Evolutionary conservation across 2,888 invertebrate genomes (phyloP), one percentile per base, ranked within the genome.

Genomic region (Tridacna gigas): DNA sequence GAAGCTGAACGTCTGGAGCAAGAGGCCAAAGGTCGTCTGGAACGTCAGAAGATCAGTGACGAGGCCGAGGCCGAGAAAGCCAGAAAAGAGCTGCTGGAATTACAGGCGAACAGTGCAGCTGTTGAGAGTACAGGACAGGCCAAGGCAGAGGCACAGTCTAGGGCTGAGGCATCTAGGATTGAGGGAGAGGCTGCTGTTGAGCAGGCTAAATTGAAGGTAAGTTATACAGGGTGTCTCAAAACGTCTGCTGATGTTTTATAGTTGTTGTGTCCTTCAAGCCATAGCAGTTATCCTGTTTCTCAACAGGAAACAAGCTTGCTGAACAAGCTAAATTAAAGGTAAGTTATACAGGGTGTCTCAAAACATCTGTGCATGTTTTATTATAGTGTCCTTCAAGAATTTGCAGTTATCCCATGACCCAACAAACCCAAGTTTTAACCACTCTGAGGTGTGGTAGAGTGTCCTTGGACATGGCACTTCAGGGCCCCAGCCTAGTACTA

Each of bases 131-230:
- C 95, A 61, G 95, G 95, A 26, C 95, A 95, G 90, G 95, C 95
- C 20, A 95, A 95, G 91, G 95, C 95, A 18, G 95, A 96, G 93
- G 95, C 95, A 13, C 94, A 94, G 90, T 94, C 94, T 83, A 92
- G 95, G 26, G 95, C 95, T 13, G 95, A 96, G 91, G 94, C 95
- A 26, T 91, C 94, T 26, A 93, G 93, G 67, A 95, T 95, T 89
- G 95, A 95, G 89, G 95, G 95, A n/a, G 95, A 95, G 90, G 95
- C 95, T 11, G 95, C 95, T 26, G 95, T 95, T 15, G 95, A 95
- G 66, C 95, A 95, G 90, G 95, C 95, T 25, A 94, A 93, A 86
- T 92, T 95, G 18, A 95, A 95, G 91, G 87, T 87, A 66, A 67
- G n/a, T 18, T 0, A 26, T 18, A 20, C 51, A 56, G 20, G 37